These are phyloP conservation scores for Atrichornis clamosus DNA, from an alignment of 2,113 vertebrate genomes.

Conservation along the genomic window DNA sequence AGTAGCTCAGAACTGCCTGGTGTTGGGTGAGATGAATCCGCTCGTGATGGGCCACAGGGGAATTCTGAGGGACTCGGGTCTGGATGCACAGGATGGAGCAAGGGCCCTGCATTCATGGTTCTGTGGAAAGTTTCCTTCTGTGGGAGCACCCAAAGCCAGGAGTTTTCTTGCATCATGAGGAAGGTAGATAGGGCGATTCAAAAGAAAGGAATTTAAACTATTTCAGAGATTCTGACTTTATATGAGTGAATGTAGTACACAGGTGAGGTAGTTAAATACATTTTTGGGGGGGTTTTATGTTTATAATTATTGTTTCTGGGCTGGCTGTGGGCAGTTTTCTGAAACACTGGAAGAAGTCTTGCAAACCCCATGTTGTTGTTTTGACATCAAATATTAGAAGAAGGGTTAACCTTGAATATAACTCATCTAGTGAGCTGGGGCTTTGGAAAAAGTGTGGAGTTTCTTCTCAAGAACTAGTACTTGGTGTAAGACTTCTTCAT, in stretches of 20 bases:
- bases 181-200: neutral
- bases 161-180: neutral
- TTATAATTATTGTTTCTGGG: neutral
- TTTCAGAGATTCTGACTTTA: neutral
- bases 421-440: neutral
- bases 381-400: neutral
- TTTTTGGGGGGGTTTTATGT: fast-evolving
- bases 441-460: neutral
- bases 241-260: fast-evolving
- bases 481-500: neutral
- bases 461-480: neutral
- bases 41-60: fast-evolving
- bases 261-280: neutral
- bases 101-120: neutral
- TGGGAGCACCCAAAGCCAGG: neutral
- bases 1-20: neutral
- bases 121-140: neutral
- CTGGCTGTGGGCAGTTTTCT: neutral
- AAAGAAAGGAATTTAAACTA: neutral
- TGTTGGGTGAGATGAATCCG: neutral
- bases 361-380: neutral
- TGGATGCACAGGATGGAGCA: neutral
- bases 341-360: neutral
- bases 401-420: neutral
- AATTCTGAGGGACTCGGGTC: neutral